A percentile compares a stretch with the other conserved stretches of the same genome.
These are phyloP conservation scores for Riparia riparia DNA, from an alignment of 2,113 vertebrate genomes.

Conservation along the genomic window DNA sequence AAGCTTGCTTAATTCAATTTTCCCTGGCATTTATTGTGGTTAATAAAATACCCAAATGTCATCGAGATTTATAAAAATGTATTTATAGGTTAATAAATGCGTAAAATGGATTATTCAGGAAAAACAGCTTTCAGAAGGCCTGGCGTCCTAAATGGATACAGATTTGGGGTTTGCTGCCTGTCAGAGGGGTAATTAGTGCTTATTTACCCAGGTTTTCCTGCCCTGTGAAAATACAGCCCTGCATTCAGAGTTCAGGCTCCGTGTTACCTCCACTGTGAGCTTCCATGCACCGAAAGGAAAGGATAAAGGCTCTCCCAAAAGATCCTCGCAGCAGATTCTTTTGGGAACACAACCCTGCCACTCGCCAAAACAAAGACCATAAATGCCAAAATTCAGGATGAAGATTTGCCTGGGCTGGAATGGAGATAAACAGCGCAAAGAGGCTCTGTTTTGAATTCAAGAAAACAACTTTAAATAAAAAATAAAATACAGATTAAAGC, in stretches of 20 bases:
- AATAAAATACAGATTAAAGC: too few species aligned
- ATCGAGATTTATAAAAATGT: conserved; percentile 73
- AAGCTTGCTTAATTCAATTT: conserved; percentile 80
- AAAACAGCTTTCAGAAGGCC: conserved; percentile 11
- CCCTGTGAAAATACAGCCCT: neutral
- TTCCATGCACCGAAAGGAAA: neutral
- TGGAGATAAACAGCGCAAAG: too few species aligned
- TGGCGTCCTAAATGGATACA: conserved; percentile 45
- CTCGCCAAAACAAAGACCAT: neutral
- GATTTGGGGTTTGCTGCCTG: conserved; percentile 47
- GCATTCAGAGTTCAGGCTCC: neutral
- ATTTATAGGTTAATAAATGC: conserved; percentile 78
- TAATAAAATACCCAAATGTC: conserved; percentile 80
- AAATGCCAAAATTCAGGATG: neutral
- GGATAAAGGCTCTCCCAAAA: neutral
- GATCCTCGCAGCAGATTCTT: neutral
- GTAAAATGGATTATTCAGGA: conserved; percentile 57
- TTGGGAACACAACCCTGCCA: neutral
- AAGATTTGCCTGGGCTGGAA: too few species aligned
- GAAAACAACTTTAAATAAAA: too few species aligned
- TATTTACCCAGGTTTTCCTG: conserved; percentile 17
- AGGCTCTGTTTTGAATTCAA: too few species aligned
- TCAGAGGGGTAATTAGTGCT: conserved; percentile 53
- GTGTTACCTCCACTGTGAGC: neutral
- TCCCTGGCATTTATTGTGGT: conserved; percentile 75